Evolutionary conservation across 2,888 invertebrate species (phyloP).

Genomic region (Heliconius ismenius): DNA sequence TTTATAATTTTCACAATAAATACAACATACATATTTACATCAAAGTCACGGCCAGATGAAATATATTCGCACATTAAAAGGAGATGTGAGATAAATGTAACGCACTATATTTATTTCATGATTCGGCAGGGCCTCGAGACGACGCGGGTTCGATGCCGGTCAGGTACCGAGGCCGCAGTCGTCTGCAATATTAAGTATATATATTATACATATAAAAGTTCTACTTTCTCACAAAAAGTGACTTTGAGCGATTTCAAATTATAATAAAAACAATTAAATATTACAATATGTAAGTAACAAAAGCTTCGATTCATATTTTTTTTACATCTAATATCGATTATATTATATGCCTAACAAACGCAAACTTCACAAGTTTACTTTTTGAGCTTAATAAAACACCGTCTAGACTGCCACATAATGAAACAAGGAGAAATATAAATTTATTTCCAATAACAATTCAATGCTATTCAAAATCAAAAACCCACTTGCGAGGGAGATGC

Average conservation of each 20-base stretch:
- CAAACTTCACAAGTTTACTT: no score
- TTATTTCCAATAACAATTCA: background rate
- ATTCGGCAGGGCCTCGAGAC: slow-evolving; percentile 47
- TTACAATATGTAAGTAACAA: no score
- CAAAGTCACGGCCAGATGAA: background rate
- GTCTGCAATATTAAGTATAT: slow-evolving; percentile 37
- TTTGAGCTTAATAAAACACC: background rate
- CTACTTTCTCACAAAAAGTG: background rate
- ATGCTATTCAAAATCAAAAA: background rate
- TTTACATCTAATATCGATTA: background rate
- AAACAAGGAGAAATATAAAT: background rate
- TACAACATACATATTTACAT: background rate
- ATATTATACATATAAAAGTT: background rate
- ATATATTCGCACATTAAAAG: slow-evolving; percentile 2
- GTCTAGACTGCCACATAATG: background rate
- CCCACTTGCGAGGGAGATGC: background rate
- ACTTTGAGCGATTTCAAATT: background rate
- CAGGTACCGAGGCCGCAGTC: slow-evolving; percentile 47
- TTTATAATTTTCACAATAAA: no score
- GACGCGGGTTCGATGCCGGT: slow-evolving; percentile 53
- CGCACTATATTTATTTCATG: slow-evolving; percentile 31
- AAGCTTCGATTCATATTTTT: no score
- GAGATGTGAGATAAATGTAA: slow-evolving; percentile 5
- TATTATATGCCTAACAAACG: no score
- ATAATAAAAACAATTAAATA: background rate